These are phyloP conservation scores for Euthynnus affinis DNA, from an alignment of 2,797 vertebrate genomes.

Conservation along the genomic window DNA sequence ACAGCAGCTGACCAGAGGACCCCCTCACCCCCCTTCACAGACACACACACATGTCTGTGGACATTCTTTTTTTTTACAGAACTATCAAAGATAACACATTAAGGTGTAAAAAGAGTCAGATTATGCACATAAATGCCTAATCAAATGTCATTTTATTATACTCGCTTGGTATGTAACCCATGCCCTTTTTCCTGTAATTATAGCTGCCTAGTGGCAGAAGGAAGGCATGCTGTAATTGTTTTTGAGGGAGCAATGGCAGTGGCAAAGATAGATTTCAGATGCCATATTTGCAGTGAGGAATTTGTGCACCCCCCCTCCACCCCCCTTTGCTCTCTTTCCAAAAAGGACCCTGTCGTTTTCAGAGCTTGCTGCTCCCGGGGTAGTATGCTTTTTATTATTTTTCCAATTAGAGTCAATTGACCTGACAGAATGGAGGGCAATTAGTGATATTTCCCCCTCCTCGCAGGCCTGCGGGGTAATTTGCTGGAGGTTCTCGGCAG, in stretches of 20 bases:
- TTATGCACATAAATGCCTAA: conserved; percentile 76
- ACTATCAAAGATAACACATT: conserved; percentile 60
- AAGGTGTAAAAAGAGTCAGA: conserved; percentile 70
- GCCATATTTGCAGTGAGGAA: conserved; percentile 93
- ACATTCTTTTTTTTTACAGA: conserved; percentile 38
- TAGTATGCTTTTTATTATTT: conserved; percentile 98
- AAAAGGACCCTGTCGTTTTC: conserved; percentile 95
- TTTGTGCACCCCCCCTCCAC: conserved; percentile 69
- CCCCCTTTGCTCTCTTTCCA: conserved; percentile 59
- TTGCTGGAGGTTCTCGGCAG: conserved; percentile 96
- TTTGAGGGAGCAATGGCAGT: conserved; percentile 75
- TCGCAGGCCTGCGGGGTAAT: conserved; percentile 97
- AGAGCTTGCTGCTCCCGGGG: conserved; percentile 93
- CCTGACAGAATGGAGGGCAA: conserved; percentile 99
- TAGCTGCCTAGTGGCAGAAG: conserved; percentile 70
- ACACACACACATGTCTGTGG: conserved; percentile 13
- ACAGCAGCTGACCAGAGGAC: conserved; percentile 72
- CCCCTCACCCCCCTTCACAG: not conserved
- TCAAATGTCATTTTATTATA: conserved; percentile 74
- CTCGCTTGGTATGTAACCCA: conserved; percentile 74
- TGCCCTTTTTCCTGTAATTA: conserved; percentile 82
- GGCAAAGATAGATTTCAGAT: conserved; percentile 91
- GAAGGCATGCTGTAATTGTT: conserved; percentile 80
- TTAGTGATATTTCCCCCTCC: conserved; percentile 93
- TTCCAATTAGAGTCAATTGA: conserved; percentile 99